Percentiles rank a stretch among this genome's conserved stretches.
Conservation (phyloP, 2,888 invertebrate genomes). For the Drosophila pegasa region DNA sequence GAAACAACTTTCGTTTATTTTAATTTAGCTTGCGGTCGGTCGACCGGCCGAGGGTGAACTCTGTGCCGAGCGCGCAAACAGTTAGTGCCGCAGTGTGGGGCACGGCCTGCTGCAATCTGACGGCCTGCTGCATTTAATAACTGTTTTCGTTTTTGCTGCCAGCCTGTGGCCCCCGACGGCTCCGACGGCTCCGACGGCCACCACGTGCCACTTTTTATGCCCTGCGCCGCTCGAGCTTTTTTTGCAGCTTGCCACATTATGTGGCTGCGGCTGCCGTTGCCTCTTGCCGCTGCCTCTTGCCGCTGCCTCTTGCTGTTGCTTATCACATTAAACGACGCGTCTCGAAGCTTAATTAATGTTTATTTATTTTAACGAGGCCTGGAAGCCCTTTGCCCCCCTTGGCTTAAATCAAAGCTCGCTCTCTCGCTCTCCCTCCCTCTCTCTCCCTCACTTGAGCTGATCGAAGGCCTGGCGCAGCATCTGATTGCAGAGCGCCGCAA, state of each 20-base stretch:
- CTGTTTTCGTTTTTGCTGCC: slow-evolving; percentile 69
- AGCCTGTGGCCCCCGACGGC: slow-evolving; percentile 61
- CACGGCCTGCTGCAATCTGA: slow-evolving; percentile 73
- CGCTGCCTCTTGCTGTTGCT: slow-evolving; percentile 27
- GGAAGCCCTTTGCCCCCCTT: slow-evolving; percentile 4
- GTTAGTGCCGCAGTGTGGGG: slow-evolving; percentile 12
- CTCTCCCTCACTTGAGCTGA: slow-evolving; percentile 82
- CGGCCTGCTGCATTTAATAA: slow-evolving; percentile 78
- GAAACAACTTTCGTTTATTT: slow-evolving; percentile 80
- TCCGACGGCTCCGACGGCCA: slow-evolving; percentile 64
- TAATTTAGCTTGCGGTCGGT: slow-evolving; percentile 79
- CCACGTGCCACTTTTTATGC: slow-evolving; percentile 69
- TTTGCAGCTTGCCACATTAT: slow-evolving; percentile 73
- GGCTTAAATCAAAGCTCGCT: slow-evolving; percentile 57
- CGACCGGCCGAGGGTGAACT: slow-evolving; percentile 8
- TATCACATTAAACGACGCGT: slow-evolving; percentile 67
- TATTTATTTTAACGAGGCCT: slow-evolving; percentile 70
- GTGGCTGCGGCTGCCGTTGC: slow-evolving; percentile 14
- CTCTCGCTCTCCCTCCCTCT: not conserved
- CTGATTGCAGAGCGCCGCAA: slow-evolving; percentile 97
- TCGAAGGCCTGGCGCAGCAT: slow-evolving; percentile 94
- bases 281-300: slow-evolving; percentile 20
- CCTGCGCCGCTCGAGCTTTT: slow-evolving; percentile 19
- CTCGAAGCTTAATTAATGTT: slow-evolving; percentile 72
- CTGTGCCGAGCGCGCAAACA: slow-evolving; percentile 7